A percentile compares a stretch with the other conserved stretches of the same genome.
phyloP scores from a whole-genome alignment of 2,797 vertebrate species.

The Fringilla coelebs region DNA sequence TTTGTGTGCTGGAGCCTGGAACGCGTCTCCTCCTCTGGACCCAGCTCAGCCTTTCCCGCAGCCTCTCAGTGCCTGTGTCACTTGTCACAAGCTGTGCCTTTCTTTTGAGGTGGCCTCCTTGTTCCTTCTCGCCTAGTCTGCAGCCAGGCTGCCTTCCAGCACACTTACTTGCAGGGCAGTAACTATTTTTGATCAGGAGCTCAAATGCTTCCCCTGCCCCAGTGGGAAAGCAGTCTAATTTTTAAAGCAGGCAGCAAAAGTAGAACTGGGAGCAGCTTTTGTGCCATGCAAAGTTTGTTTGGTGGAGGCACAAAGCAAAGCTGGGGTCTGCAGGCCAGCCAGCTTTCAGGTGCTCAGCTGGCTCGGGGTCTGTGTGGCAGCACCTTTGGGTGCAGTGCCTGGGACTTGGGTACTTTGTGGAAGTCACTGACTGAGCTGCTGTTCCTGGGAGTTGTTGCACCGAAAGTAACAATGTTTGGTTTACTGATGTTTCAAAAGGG shows the following conservation, averaged over 20 bases:
- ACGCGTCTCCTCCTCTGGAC: neutral
- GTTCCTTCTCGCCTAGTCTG: neutral
- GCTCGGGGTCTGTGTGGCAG: rapidly evolving
- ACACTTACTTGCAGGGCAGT: neutral
- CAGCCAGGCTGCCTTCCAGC: neutral
- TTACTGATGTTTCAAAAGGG: conserved; percentile 1
- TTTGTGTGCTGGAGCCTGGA: neutral
- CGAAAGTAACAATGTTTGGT: neutral
- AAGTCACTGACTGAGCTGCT: neutral
- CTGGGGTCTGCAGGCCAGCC: neutral
- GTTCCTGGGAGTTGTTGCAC: neutral
- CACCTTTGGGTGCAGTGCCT: neutral
- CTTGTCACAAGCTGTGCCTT: neutral
- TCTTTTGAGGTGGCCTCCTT: neutral
- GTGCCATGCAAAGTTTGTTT: neutral
- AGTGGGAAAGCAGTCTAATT: neutral
- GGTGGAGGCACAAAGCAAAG: neutral
- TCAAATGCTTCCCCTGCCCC: neutral
- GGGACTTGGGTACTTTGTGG: neutral
- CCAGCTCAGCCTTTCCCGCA: neutral
- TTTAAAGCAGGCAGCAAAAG: neutral
- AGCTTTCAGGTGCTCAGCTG: neutral
- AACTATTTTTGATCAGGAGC: neutral
- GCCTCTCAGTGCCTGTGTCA: neutral
- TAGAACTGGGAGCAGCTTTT: neutral